These are phyloP conservation scores for Xyliphius kryptos DNA, from an alignment of 2,113 vertebrate genomes.

Conservation along the genomic window DNA sequence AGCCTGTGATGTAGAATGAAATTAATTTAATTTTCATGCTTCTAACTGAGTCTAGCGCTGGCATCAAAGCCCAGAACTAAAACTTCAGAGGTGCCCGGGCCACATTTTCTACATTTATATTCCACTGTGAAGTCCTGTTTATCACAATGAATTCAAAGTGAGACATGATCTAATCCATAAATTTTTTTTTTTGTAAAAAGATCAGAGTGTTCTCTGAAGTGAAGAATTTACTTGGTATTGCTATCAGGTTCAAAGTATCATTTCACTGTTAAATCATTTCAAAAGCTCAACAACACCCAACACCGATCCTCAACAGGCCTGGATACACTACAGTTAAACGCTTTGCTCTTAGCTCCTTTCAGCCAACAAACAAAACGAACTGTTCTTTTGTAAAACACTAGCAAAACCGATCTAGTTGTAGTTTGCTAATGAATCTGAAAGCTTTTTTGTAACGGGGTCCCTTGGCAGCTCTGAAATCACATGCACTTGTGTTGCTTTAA, in stretches of 20 bases:
- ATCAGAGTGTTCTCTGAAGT: neutral
- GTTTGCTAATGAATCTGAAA: conserved; percentile 11
- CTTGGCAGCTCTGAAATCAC: conserved; percentile 1
- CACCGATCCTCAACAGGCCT: neutral
- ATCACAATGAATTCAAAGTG: too few relatives aligned
- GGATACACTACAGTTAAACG: conserved; percentile 3
- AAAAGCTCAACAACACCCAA: conserved; percentile 2
- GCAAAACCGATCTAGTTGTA: neutral
- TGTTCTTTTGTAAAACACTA: neutral
- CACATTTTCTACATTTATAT: too few relatives aligned
- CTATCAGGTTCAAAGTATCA: neutral
- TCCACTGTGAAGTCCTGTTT: too few relatives aligned
- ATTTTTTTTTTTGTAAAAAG: neutral
- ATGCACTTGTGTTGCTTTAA: conserved; percentile 18
- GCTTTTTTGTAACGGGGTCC: neutral
- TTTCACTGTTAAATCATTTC: neutral
- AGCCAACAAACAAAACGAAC: neutral
- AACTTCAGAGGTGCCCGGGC: too few relatives aligned
- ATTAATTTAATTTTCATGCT: too few relatives aligned
- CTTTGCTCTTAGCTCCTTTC: neutral
- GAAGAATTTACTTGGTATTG: neutral
- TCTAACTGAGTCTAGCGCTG: too few relatives aligned
- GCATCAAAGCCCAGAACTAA: too few relatives aligned
- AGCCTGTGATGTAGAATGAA: too few relatives aligned
- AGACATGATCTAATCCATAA: neutral